Conservation (phyloP, 2,888 invertebrate species). For the Cantharis rustica region DNA sequence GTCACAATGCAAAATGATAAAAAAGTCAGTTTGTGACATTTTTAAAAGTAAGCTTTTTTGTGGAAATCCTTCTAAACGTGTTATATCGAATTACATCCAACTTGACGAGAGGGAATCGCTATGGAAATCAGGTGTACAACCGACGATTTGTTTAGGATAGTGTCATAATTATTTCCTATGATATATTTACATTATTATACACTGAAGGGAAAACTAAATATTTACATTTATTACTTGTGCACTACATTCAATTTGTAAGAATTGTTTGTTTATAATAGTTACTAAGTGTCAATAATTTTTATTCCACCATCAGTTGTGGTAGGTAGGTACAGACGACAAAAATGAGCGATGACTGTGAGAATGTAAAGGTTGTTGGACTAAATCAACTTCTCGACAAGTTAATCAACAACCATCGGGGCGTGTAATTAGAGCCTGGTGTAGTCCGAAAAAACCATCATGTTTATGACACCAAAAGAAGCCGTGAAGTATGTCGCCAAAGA, state of each 20-base stretch:
- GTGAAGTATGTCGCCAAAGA: conserved; percentile 22
- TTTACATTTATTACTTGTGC: neutral
- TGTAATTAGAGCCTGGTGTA: conserved; percentile 14
- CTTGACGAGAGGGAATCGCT: no score
- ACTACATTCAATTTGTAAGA: neutral
- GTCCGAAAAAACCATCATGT: conserved; percentile 5
- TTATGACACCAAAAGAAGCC: conserved; percentile 15
- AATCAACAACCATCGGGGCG: conserved; percentile 9
- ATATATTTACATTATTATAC: no score
- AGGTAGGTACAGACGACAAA: neutral
- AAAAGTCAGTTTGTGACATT: no score
- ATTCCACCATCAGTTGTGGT: neutral
- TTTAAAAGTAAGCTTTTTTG: no score
- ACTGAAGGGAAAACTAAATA: neutral
- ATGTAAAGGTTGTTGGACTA: neutral
- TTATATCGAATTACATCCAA: no score
- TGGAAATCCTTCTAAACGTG: no score
- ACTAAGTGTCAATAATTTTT: neutral
- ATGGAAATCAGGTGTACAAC: no score
- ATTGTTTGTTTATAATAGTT: neutral
- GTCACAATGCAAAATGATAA: no score
- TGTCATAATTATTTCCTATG: no score
- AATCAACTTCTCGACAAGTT: conserved; percentile 9
- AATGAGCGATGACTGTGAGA: neutral
- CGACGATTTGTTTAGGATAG: no score